These are phyloP conservation scores for Lithobates sylvaticus DNA, from an alignment of 2,797 vertebrate genomes.

Conservation along the genomic window DNA sequence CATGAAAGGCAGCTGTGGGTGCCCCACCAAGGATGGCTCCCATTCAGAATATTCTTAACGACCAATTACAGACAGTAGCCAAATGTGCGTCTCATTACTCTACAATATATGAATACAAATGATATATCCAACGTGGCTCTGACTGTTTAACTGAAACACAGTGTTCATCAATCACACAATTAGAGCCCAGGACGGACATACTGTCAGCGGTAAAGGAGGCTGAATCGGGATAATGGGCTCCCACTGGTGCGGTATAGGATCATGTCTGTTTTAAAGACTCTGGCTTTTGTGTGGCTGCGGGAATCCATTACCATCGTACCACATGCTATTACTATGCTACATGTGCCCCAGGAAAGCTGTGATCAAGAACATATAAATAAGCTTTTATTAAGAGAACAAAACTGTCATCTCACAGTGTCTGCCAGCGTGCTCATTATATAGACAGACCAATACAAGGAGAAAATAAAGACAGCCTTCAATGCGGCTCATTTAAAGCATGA, in stretches of 20 bases:
- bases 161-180: neutral
- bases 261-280: neutral
- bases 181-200: neutral
- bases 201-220: neutral
- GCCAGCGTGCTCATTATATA: no score
- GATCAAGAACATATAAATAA: neutral
- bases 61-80: no score
- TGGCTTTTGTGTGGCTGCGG: neutral
- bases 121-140: neutral
- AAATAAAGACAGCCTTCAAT: no score
- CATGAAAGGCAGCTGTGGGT: no score
- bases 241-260: neutral
- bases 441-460: no score
- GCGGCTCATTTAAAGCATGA: no score
- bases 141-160: neutral
- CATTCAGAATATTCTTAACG: no score
- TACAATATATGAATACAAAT: neutral
- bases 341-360: neutral
- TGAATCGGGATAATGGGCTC: constrained; percentile 7
- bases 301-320: neutral
- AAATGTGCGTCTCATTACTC: no score
- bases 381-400: no score
- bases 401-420: no score
- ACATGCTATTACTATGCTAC: constrained; percentile 2
- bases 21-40: no score